A percentile compares a stretch with the other conserved stretches of the same genome.
Conservation (phyloP, 2,113 vertebrate genomes). For the Gambusia affinis region DNA sequence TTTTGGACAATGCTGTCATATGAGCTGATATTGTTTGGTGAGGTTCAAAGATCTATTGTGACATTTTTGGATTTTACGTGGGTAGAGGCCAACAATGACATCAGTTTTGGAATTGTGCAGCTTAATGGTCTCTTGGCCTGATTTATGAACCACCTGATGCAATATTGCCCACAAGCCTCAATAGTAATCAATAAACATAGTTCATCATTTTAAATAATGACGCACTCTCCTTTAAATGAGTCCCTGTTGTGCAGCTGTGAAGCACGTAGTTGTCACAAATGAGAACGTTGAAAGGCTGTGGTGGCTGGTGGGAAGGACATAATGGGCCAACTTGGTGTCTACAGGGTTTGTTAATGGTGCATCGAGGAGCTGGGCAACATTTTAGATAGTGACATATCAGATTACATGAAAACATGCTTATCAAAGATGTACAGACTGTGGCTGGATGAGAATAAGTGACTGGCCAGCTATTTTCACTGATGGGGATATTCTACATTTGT, state of each 20-base stretch:
- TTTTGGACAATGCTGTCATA: background rate
- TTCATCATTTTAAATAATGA: constrained; percentile 31
- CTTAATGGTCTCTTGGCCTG: constrained; percentile 47
- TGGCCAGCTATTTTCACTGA: background rate
- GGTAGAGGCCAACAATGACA: constrained; percentile 37
- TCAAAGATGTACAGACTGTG: background rate
- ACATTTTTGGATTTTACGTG: background rate
- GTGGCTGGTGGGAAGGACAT: constrained; percentile 14
- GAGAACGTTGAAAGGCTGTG: constrained; percentile 6
- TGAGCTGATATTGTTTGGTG: background rate
- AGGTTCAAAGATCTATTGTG: constrained; percentile 1
- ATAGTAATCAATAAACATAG: constrained; percentile 42
- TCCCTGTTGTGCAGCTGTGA: constrained; percentile 26
- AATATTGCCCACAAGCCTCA: constrained; percentile 12
- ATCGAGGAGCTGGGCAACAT: constrained; percentile 11
- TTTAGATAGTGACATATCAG: constrained; percentile 21
- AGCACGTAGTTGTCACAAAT: constrained; percentile 30
- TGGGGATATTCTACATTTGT: background rate
- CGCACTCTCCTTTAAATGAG: constrained; percentile 21
- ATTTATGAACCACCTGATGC: constrained; percentile 30
- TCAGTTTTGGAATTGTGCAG: constrained; percentile 35
- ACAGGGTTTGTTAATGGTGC: constrained; percentile 38
- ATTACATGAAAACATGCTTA: constrained; percentile 9
- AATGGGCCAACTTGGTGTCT: constrained; percentile 41
- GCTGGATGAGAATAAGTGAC: background rate